Evolutionary conservation across 2,797 vertebrate species (phyloP).

Genomic region (Aselliscus stoliczkanus): DNA sequence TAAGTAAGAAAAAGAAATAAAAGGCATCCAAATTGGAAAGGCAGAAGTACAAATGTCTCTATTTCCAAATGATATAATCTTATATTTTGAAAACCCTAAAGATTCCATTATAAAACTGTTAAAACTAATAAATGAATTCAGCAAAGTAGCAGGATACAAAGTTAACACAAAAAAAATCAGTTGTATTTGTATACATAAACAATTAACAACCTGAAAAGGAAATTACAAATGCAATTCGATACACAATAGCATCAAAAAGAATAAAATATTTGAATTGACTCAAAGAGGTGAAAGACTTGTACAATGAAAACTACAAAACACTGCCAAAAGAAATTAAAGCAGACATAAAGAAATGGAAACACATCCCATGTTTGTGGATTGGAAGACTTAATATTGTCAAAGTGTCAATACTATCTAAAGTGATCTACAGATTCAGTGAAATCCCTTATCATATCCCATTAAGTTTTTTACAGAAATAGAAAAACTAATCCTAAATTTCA

Average conservation of each 20-base stretch:
- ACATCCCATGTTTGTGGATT: background rate
- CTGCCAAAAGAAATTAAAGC: background rate
- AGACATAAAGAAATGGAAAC: background rate
- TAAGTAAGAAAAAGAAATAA: background rate
- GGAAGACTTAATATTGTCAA: background rate
- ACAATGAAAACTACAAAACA: background rate
- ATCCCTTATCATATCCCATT: background rate
- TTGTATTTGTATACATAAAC: background rate
- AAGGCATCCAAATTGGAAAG: background rate
- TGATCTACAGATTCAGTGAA: background rate
- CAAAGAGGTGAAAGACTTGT: background rate
- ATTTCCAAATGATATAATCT: background rate
- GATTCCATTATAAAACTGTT: background rate
- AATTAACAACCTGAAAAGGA: background rate
- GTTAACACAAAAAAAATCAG: background rate
- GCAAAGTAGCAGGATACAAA: background rate
- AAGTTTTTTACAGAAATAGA: background rate
- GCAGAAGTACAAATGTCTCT: background rate
- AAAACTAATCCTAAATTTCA: background rate
- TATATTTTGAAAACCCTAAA: background rate
- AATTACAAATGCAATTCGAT: background rate
- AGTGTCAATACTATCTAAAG: background rate
- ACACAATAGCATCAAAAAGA: background rate
- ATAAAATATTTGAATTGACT: background rate
- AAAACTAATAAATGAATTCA: background rate